A percentile compares a stretch with the other conserved stretches of the same genome.
Conservation (phyloP, 2,797 vertebrate genomes). For the Mus spretus region DNA sequence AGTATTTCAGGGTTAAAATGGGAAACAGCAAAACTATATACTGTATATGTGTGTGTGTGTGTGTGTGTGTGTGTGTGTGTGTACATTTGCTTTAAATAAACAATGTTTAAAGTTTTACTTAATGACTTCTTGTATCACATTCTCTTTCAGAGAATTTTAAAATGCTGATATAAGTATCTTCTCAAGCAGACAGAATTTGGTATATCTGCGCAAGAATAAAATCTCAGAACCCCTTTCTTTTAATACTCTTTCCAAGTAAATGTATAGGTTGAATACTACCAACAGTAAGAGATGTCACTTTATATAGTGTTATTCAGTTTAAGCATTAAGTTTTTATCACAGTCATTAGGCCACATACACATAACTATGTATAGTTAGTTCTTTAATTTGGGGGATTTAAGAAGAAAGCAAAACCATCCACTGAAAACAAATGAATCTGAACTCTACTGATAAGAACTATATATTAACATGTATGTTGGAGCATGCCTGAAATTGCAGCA, state of each 20-base stretch:
- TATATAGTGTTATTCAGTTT: slow-evolving; percentile 21
- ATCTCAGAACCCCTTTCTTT: slow-evolving; percentile 35
- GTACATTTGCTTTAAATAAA: slow-evolving; percentile 2
- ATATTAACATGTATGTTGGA: background rate
- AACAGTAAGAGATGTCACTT: background rate
- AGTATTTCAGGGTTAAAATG: background rate
- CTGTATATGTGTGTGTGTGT: background rate
- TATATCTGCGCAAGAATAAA: slow-evolving; percentile 2
- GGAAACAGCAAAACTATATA: background rate
- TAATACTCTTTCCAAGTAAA: slow-evolving; percentile 1
- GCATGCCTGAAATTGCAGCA: background rate
- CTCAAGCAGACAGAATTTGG: slow-evolving; percentile 29
- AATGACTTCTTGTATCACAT: slow-evolving; percentile 1
- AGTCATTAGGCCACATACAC: background rate
- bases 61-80: background rate
- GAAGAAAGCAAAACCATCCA: slow-evolving; percentile 35
- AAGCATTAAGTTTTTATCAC: background rate
- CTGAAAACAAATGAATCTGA: slow-evolving; percentile 43
- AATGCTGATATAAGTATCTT: slow-evolving; percentile 17
- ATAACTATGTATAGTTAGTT: background rate
- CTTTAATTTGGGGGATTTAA: slow-evolving; percentile 32
- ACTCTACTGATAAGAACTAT: slow-evolving; percentile 46
- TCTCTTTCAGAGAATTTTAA: slow-evolving; percentile 42
- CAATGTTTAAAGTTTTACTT: slow-evolving; percentile 45
- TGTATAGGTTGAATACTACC: slow-evolving; percentile 37